Base-by-base conservation (phyloP, 2,113 vertebrate genomes). In the Megaleporinus macrocephalus region DNA sequence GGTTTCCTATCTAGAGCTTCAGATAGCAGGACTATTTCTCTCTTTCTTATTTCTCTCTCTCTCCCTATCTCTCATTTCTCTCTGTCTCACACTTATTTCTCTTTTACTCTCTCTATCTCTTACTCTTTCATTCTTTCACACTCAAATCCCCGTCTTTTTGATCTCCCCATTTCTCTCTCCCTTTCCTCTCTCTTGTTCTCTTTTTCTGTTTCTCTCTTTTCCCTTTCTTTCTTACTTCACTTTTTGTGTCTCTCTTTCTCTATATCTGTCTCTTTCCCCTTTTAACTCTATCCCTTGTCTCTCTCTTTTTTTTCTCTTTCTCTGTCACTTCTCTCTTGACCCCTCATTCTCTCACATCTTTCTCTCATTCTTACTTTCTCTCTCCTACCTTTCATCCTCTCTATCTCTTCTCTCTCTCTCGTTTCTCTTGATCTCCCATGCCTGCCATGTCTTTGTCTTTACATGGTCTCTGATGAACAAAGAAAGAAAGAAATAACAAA, bases 1-100 rank as follows among this genome's bases (percentile, higher is more conserved):
- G 70, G 47, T 81, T 81, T 79, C 72, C 79, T 80, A 76, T 66
- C 77, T 79, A 89, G 87, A 91, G 86, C 85, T 82, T 79, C 83
- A 83, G 13, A 7, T 57, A 83, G 76, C 84, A 81, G 78, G 81
- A n/a, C 72, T 70, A 7, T 41, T 1, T 36, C 41, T 22, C 76
- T 12, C 14, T 80, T 76, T 27, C 70, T 29, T 6, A 1, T 36
- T 24, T 27, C 59, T 24, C 47, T 1, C 10, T 4, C 22, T 59
- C 10, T 49, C 62, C 12, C 73, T 18, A 3, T 26, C 1, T 22
- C 26, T 18, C 61, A 68, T 26, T 36, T 5, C 14, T 51, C 13
- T 12, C n/a, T 78, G 75, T 30, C 69, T 29, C 11, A 1, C 33
- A 20, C 14, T 62, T 36, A 72, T 5, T 12, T 27, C 63, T 27